These are phyloP conservation scores for Aptenodytes patagonicus DNA, from an alignment of 2,113 vertebrate genomes.

Conservation along the genomic window DNA sequence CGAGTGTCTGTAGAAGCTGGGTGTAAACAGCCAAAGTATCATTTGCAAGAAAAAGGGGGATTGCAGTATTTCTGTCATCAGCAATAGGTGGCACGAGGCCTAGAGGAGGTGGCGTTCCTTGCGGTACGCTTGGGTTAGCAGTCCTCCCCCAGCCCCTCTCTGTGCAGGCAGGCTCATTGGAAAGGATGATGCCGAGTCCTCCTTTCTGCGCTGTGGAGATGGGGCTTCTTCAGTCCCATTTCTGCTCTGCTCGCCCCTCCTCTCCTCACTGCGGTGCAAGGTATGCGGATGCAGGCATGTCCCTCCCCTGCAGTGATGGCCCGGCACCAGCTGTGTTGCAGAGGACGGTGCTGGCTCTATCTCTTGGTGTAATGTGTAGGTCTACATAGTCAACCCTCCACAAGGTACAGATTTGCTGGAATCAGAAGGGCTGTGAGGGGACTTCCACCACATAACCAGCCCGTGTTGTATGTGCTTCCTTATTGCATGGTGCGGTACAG, in stretches of 20 bases:
- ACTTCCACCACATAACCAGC: neutral
- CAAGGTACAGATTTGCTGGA: neutral
- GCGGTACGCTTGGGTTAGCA: rapidly evolving
- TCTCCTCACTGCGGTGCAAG: rapidly evolving
- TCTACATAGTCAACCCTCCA: neutral
- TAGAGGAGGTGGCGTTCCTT: neutral
- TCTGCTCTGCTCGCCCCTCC: rapidly evolving
- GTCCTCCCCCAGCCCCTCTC: neutral
- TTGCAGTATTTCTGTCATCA: neutral
- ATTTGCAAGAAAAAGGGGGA: neutral
- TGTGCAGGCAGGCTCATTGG: neutral
- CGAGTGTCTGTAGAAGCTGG: rapidly evolving
- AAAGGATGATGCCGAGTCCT: neutral
- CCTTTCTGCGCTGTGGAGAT: neutral
- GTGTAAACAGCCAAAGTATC: neutral
- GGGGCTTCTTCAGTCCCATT: neutral
- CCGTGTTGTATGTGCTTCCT: rapidly evolving
- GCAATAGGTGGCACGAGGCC: neutral
- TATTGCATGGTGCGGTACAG: too few species aligned
- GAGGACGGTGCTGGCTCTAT: neutral
- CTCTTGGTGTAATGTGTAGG: neutral
- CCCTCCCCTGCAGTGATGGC: neutral
- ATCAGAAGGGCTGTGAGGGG: neutral
- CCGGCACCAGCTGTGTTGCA: neutral
- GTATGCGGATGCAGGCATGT: rapidly evolving